A percentile compares a stretch with the other conserved stretches of the same genome.
phyloP scores from a whole-genome alignment of 2,888 invertebrate species.

The Rugalucina vietnamica region DNA sequence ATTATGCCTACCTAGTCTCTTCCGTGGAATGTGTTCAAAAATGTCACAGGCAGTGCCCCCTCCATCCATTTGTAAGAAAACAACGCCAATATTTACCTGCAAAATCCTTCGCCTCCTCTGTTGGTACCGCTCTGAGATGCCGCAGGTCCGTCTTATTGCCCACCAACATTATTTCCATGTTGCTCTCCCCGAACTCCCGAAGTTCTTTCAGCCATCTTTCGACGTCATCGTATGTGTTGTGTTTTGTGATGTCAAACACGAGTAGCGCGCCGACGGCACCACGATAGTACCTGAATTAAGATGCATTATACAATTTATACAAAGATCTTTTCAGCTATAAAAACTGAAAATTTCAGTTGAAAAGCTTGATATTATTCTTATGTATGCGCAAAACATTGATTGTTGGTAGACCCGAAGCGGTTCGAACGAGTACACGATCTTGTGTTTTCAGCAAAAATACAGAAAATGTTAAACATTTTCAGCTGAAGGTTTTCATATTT shows the following conservation, averaged over 20 bases:
- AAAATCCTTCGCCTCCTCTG: not conserved
- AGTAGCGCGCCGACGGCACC: not conserved
- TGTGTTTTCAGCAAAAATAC: no score
- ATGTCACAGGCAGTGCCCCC: not conserved
- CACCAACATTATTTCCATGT: not conserved
- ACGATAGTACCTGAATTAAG: not conserved
- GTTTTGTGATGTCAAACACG: not conserved
- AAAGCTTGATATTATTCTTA: no score
- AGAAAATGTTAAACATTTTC: no score
- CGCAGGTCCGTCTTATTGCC: not conserved
- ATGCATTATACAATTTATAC: no score
- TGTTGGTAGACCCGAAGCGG: no score
- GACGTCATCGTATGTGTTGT: not conserved
- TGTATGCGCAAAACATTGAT: no score
- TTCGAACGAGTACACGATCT: no score
- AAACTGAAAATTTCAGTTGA: no score
- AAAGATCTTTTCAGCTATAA: no score
- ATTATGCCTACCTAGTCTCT: no score
- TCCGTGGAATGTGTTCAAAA: not conserved
- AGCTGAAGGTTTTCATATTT: no score
- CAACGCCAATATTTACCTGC: not conserved
- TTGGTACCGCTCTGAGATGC: not conserved
- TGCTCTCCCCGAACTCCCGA: not conserved
- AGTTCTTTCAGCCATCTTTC: not conserved
- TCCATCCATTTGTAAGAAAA: not conserved